phyloP scores from a whole-genome alignment of 2,113 vertebrate species.

The Daboia siamensis region DNA sequence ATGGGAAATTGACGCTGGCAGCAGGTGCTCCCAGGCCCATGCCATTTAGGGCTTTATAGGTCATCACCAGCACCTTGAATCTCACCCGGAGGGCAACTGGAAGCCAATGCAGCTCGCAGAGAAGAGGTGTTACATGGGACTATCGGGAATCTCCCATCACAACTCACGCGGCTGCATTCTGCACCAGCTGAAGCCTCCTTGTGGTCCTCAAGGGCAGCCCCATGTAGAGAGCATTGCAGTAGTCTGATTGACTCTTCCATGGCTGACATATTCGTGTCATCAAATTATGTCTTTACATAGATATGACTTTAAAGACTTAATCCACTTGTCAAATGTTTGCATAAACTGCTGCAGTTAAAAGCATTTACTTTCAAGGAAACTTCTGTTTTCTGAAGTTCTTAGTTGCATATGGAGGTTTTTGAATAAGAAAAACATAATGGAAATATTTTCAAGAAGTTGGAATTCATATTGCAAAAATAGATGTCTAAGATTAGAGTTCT shows the following conservation, averaged over 20 bases:
- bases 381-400: background rate
- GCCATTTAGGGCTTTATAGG: too few species aligned
- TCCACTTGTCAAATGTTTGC: conserved; percentile 27
- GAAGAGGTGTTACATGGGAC: too few species aligned
- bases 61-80: too few species aligned
- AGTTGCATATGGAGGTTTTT: background rate
- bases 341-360: conserved; percentile 11
- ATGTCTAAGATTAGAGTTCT: background rate
- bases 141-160: too few species aligned
- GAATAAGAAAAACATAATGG: background rate
- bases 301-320: conserved; percentile 41
- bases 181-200: too few species aligned
- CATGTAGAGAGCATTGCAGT: too few species aligned
- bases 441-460: background rate
- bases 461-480: background rate
- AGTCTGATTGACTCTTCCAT: conserved; percentile 12
- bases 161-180: too few species aligned
- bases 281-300: conserved; percentile 41
- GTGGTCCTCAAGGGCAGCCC: too few species aligned
- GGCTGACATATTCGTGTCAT: background rate
- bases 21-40: too few species aligned
- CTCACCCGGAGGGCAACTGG: too few species aligned
- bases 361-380: conserved; percentile 23
- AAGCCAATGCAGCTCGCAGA: too few species aligned
- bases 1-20: too few species aligned